Evolutionary conservation across 2,888 invertebrate species (phyloP).

Genomic region (Drosophila prolongata): DNA sequence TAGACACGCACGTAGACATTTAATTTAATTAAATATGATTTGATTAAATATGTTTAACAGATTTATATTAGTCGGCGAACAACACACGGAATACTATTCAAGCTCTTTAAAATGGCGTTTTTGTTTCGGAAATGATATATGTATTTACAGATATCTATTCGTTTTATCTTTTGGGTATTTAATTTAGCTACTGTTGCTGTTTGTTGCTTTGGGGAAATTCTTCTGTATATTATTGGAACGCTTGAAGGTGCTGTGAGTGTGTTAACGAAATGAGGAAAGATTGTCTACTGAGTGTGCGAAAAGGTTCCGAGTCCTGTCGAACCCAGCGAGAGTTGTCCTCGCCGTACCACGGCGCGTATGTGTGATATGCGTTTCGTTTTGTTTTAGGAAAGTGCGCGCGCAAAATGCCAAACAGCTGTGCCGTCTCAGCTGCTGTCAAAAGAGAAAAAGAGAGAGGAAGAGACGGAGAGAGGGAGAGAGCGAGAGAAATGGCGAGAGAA

Average conservation of each 20-base stretch:
- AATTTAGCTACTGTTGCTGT: conserved; percentile 41
- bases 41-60: conserved; percentile 13
- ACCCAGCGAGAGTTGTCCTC: conserved; percentile 52
- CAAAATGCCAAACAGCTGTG: conserved; percentile 76
- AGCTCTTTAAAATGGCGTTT: conserved; percentile 17
- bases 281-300: conserved; percentile 80
- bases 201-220: conserved; percentile 30
- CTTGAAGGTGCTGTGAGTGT: conserved; percentile 64
- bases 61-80: conserved; percentile 19
- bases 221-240: conserved; percentile 44
- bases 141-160: conserved; percentile 11
- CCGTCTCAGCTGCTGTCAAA: conserved; percentile 44
- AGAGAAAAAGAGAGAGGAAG: conserved; percentile 4
- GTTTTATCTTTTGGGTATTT: conserved; percentile 13
- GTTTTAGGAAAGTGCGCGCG: conserved; percentile 73
- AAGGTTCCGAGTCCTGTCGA: conserved; percentile 46
- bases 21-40: conserved; percentile 24
- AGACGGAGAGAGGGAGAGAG: conserved; percentile 6
- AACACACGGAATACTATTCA: conserved; percentile 11
- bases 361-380: conserved; percentile 50
- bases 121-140: background rate
- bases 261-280: conserved; percentile 82
- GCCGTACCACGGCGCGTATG: conserved; percentile 65
- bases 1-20: conserved; percentile 50
- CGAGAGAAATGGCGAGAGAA: conserved; percentile 22